phyloP scores from a whole-genome alignment of 2,113 vertebrate species.

The Crotalus horridus region DNA sequence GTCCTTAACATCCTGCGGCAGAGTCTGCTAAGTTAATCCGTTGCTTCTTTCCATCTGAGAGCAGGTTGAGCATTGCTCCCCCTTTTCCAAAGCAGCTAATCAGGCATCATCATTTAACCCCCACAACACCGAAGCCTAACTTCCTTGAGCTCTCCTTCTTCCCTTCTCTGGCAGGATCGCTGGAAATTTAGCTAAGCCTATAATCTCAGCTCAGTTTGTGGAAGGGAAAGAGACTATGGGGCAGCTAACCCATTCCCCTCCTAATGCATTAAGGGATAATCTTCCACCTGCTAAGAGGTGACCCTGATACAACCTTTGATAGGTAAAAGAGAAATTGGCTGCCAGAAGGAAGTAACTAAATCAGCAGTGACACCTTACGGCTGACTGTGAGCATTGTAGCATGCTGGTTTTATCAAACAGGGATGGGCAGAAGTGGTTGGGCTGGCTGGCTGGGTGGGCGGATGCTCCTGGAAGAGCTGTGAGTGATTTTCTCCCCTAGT shows the following conservation, averaged over 20 bases:
- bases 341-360: background rate
- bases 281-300: background rate
- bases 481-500: background rate
- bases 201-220: slow-evolving; percentile 8
- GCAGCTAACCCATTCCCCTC: background rate
- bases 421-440: background rate
- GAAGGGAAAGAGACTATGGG: background rate
- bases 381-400: background rate
- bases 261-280: background rate
- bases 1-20: background rate
- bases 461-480: background rate
- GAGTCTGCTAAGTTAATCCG: background rate
- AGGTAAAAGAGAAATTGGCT: background rate
- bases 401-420: background rate
- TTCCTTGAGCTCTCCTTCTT: too few relatives aligned
- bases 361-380: slow-evolving; percentile 2
- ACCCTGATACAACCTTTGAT: slow-evolving; percentile 11
- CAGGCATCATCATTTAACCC: slow-evolving; percentile 5
- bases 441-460: background rate
- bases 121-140: too few relatives aligned
- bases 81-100: background rate
- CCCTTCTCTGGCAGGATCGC: background rate
- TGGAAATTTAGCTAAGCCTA: slow-evolving; percentile 9
- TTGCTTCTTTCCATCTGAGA: background rate
- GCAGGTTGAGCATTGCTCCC: too few relatives aligned